Evolutionary conservation across 2,888 invertebrate species (phyloP), one percentile per base, ranked within the genome.

Genomic region (Spilarctia lutea): DNA sequence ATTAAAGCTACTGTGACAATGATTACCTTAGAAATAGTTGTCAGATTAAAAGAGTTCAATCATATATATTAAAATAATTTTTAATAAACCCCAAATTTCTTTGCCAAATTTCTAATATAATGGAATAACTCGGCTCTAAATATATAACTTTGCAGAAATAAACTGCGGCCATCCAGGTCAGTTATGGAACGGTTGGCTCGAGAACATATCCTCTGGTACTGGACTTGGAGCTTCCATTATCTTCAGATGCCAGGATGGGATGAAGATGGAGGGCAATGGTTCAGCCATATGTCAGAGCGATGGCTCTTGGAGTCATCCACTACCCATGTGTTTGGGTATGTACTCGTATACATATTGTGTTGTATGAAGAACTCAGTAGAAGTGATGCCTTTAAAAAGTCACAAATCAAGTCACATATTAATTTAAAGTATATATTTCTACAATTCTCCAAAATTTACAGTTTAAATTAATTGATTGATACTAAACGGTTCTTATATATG

Each of bases 161-260:
- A 98, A 99, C 95, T 99, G 99, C 94, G 99, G 99, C 0, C 97
- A 98, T 86, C 99, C 99, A 0, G 99, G 99, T 3, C 97, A 98
- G 69, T 97, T 99, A 16, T 98, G 98, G 97, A 99, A 99, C 90
- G 99, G 99, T 7, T 99, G 99, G 98, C 96, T 98, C 86, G 98
- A 99, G 94, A 98, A 98, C 90, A 98, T 98, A 76, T 98, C 98
- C 84, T 97, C 97, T 52, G 99, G 98, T 42, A 99, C 99, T 7
- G 98, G 98, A 0, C 96, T 99, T 45, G 99, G 99, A 1, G 98
- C 99, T 0, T 98, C 98, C 78, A 97, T 99, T 79, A 98, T 99
- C 88, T 99, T 98, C 93, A 97, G 99, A 79, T 99, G 99, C 90
- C 98, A 98, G 88, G 98, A 99, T 77, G 98, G 98, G 80, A 99